Evolutionary conservation across 2,113 vertebrate species (phyloP).

Genomic region (Bungarus multicinctus): DNA sequence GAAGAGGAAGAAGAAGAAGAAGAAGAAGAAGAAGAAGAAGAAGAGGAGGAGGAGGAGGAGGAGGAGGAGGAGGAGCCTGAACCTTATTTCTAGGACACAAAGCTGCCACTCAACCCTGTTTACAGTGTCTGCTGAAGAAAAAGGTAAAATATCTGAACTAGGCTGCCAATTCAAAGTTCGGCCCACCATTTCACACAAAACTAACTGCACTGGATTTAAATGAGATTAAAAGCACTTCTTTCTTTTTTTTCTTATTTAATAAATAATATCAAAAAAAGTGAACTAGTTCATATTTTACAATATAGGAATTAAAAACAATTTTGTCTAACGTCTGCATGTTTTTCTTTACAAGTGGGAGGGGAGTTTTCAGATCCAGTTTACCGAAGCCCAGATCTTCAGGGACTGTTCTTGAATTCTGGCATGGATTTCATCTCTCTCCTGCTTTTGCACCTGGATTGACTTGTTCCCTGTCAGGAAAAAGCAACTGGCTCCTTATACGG

Average conservation of each 20-base stretch:
- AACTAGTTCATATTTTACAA: constrained; percentile 55
- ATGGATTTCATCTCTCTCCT: constrained; percentile 22
- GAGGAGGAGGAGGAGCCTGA: too few species aligned
- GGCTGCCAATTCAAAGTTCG: not conserved
- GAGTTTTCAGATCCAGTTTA: constrained; percentile 40
- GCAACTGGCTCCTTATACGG: not conserved
- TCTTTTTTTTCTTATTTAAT: constrained; percentile 67
- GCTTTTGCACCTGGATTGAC: constrained; percentile 23
- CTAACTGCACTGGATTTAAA: constrained; percentile 52
- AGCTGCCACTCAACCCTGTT: too few species aligned
- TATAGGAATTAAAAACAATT: constrained; percentile 52
- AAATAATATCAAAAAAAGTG: constrained; percentile 68
- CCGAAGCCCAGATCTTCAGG: constrained; percentile 47
- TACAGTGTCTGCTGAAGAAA: too few species aligned
- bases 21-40: too few species aligned
- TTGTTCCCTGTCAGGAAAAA: not conserved
- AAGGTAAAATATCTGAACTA: too few species aligned
- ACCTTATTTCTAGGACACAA: too few species aligned
- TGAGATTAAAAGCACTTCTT: constrained; percentile 53
- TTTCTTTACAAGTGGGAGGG: constrained; percentile 53
- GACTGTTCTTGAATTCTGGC: constrained; percentile 41
- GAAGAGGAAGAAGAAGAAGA: too few species aligned
- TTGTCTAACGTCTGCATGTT: constrained; percentile 59
- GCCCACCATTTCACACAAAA: not conserved
- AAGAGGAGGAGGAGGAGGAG: rapidly evolving